Conservation (phyloP, 2,888 invertebrate genomes). For the Quadroppia sp. region DNA sequence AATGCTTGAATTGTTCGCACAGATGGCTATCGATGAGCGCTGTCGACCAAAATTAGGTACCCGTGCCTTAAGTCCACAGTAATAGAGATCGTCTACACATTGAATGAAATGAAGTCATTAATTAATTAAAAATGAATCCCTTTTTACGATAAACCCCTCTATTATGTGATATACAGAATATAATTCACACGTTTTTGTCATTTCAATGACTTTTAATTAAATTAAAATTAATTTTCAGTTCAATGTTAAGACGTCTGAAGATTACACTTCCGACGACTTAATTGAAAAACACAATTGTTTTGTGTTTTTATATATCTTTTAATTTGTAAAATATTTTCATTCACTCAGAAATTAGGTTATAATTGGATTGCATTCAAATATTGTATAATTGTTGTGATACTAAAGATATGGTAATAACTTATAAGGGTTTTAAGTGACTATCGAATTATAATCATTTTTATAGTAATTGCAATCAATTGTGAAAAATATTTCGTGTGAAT, state of each 20-base stretch:
- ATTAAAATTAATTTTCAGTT: neutral
- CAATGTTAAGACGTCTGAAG: constrained; percentile 10
- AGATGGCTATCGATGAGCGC: constrained; percentile 17
- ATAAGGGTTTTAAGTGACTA: neutral
- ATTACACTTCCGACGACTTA: constrained; percentile 1
- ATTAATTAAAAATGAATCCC: neutral
- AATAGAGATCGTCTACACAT: constrained; percentile 79
- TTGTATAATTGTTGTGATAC: too few relatives aligned
- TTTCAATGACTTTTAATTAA: neutral
- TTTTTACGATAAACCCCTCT: too few relatives aligned
- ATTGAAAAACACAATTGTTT: neutral
- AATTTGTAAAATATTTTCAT: neutral
- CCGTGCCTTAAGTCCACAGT: constrained; percentile 83
- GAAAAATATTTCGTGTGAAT: neutral
- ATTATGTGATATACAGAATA: too few relatives aligned
- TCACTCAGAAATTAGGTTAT: neutral
- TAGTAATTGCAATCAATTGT: neutral
- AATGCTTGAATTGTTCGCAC: constrained; percentile 8
- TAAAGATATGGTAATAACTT: too few relatives aligned
- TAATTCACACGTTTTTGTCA: neutral
- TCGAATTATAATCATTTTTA: neutral
- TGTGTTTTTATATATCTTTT: neutral
- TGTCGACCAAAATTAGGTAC: constrained; percentile 71
- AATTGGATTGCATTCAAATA: neutral
- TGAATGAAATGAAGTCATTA: neutral